Evolutionary conservation across 2,888 invertebrate genomes (phyloP).

Genomic region (Aphidoletes aphidimyza): DNA sequence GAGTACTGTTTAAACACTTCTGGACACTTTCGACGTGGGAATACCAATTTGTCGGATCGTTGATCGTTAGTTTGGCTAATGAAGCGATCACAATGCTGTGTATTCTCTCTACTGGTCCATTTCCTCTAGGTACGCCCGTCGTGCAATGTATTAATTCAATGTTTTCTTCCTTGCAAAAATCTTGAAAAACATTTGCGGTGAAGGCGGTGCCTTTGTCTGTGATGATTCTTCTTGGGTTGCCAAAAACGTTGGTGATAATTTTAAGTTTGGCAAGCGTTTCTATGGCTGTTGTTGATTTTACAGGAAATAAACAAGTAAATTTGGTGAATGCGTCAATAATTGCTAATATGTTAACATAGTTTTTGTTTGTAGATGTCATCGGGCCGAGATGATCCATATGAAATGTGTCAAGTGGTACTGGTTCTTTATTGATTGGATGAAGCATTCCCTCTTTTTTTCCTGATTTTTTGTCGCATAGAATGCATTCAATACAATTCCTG

Average conservation of each 20-base stretch:
- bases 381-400: conserved; percentile 63
- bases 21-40: conserved; percentile 58
- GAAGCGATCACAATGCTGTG: conserved; percentile 61
- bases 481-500: neutral
- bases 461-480: neutral
- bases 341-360: conserved; percentile 61
- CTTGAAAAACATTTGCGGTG: conserved; percentile 61
- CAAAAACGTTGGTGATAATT: conserved; percentile 61
- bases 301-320: conserved; percentile 62
- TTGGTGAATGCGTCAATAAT: conserved; percentile 62
- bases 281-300: conserved; percentile 59
- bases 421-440: too few relatives aligned
- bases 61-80: conserved; percentile 61
- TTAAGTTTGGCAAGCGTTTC: conserved; percentile 61
- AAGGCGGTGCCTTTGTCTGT: conserved; percentile 63
- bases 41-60: conserved; percentile 61
- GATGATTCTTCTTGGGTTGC: conserved; percentile 62
- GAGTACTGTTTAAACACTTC: conserved; percentile 57
- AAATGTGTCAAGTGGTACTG: conserved; percentile 60
- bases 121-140: conserved; percentile 61
- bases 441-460: neutral
- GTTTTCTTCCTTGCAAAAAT: conserved; percentile 61
- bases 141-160: conserved; percentile 61
- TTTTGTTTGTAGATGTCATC: conserved; percentile 59
- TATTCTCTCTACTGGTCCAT: conserved; percentile 62